These are phyloP conservation scores for Ochotona curzoniae DNA, from an alignment of 2,113 vertebrate species.

Conservation along the genomic window DNA sequence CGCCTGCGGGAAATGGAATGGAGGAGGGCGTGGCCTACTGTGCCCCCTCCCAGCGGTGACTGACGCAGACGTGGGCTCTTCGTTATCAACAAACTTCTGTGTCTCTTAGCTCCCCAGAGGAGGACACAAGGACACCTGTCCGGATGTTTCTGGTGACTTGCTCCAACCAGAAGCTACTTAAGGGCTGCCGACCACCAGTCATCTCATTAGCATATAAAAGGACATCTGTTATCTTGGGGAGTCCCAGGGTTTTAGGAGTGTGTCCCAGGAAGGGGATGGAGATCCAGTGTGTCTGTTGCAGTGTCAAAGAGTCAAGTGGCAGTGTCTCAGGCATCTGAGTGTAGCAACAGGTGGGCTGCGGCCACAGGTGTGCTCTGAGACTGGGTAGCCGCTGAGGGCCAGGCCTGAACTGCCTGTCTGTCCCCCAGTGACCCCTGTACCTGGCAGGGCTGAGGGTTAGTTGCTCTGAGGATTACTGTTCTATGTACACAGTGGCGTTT, in stretches of 20 bases:
- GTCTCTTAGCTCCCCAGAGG: background rate
- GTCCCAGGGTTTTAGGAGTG: background rate
- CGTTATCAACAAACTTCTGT: background rate
- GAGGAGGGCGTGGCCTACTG: background rate
- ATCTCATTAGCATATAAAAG: background rate
- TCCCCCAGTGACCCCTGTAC: background rate
- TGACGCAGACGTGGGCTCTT: background rate
- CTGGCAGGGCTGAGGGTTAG: background rate
- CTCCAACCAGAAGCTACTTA: background rate
- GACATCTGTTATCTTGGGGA: background rate
- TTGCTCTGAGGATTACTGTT: background rate
- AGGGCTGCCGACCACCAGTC: background rate
- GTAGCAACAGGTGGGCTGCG: background rate
- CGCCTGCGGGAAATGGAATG: background rate
- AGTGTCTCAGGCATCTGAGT: background rate
- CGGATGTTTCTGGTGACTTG: background rate
- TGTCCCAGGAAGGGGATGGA: background rate
- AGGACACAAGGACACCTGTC: background rate
- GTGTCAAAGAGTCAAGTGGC: background rate
- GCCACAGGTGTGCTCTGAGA: background rate
- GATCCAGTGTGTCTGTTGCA: background rate
- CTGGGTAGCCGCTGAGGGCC: constrained; percentile 31
- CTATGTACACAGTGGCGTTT: background rate
- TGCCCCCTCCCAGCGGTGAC: too few relatives aligned
- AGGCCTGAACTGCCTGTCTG: background rate